Percentiles rank a stretch among this genome's conserved stretches.
Evolutionary conservation across 30 jellyfish, hydroid and myxozoan species (phyloP).

Genomic region (Aurelia sp.): DNA sequence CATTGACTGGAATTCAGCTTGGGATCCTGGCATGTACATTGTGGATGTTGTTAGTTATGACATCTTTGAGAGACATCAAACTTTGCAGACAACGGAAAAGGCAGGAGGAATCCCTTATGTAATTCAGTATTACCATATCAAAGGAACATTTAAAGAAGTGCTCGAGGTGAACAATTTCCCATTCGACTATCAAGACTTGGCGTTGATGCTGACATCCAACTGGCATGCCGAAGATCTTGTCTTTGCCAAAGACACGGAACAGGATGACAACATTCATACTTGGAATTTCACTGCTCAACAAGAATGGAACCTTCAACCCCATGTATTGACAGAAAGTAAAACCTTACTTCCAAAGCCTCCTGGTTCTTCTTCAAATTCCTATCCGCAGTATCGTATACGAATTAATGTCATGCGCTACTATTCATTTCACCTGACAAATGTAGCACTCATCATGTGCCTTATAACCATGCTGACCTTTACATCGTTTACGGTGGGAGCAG

Average conservation of each 20-base stretch:
- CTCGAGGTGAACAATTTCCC: slow-evolving; percentile 55
- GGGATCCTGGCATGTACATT: slow-evolving; percentile 58
- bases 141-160: slow-evolving; percentile 57
- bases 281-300: slow-evolving; percentile 54
- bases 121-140: slow-evolving; percentile 38
- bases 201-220: slow-evolving; percentile 50
- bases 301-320: slow-evolving; percentile 46
- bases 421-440: slow-evolving; percentile 43
- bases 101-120: slow-evolving; percentile 22
- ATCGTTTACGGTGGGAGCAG: slow-evolving; percentile 53
- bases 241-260: slow-evolving; percentile 15
- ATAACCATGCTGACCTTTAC: slow-evolving; percentile 65
- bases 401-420: slow-evolving; percentile 56
- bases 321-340: slow-evolving; percentile 18
- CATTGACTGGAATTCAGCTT: slow-evolving; percentile 30
- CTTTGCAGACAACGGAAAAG: background rate
- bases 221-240: slow-evolving; percentile 15
- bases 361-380: slow-evolving; percentile 53
- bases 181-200: slow-evolving; percentile 54
- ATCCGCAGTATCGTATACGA: slow-evolving; percentile 60
- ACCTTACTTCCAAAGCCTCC: background rate
- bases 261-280: slow-evolving; percentile 58
- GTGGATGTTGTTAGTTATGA: slow-evolving; percentile 19
- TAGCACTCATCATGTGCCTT: slow-evolving; percentile 25
- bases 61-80: slow-evolving; percentile 14